Evolutionary conservation across 2,113 vertebrate species (phyloP).

Genomic region (Neodon shergylaensis): DNA sequence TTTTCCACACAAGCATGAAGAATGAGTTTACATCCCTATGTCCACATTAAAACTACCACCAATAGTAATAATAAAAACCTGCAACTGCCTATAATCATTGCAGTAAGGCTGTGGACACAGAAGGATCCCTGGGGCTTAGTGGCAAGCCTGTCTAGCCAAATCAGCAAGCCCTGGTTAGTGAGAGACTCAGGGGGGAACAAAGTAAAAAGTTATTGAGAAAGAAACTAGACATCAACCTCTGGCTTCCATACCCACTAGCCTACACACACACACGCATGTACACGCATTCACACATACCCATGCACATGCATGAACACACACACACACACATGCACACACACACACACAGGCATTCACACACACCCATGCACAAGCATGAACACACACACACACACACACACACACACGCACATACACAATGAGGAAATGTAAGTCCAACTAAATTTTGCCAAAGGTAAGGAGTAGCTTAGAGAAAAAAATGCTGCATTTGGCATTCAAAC

Average conservation of each 20-base stretch:
- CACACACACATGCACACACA: no score
- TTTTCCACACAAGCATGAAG: no score
- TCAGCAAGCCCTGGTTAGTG: neutral
- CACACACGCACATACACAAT: neutral
- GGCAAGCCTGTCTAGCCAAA: neutral
- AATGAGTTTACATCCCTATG: neutral
- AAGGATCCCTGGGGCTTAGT: neutral
- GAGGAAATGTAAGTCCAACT: neutral
- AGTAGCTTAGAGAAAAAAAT: neutral
- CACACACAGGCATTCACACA: no score
- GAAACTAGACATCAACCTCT: neutral
- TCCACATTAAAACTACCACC: neutral
- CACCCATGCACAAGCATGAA: no score
- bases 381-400: no score
- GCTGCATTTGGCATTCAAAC: neutral
- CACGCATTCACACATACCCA: neutral
- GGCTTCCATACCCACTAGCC: neutral
- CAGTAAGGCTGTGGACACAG: neutral
- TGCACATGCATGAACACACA: no score
- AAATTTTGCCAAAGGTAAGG: neutral
- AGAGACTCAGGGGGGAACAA: neutral
- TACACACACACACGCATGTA: neutral
- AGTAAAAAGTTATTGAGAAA: neutral
- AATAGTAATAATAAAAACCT: neutral
- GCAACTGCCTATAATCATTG: neutral